Conservation (phyloP, 2,797 vertebrate species). For the Xiphorhynchus erythropygius region DNA sequence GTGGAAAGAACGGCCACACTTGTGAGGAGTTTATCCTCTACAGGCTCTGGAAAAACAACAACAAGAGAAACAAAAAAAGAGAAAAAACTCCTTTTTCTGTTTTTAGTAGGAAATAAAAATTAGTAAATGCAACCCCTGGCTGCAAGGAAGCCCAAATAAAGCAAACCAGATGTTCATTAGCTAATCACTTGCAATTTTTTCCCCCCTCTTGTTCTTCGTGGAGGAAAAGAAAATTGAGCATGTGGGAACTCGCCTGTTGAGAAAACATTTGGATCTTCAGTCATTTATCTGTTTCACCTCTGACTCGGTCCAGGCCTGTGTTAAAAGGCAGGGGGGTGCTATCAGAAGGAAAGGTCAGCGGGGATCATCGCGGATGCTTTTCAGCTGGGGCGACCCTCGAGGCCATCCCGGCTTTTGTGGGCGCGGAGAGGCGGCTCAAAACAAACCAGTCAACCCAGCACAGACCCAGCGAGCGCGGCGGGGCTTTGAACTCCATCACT, state of each 20-base stretch:
- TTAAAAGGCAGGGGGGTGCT: conserved; percentile 50
- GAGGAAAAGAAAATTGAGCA: conserved; percentile 48
- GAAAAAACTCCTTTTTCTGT: background rate
- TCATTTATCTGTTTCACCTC: conserved; percentile 68
- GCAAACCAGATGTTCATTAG: conserved; percentile 61
- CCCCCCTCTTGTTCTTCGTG: conserved; percentile 27
- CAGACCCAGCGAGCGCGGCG: accelerated
- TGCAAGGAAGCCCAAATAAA: conserved; percentile 55
- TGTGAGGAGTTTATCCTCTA: conserved; percentile 22
- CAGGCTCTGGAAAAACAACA: background rate
- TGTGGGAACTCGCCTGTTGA: conserved; percentile 61
- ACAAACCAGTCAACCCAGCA: background rate
- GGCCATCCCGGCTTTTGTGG: conserved; percentile 11
- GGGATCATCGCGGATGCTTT: conserved; percentile 60
- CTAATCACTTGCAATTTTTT: conserved; percentile 41
- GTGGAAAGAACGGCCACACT: conserved; percentile 27
- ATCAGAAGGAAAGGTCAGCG: conserved; percentile 62
- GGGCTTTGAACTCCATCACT: conserved; percentile 13
- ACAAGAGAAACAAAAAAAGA: background rate
- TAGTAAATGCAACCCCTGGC: conserved; percentile 46
- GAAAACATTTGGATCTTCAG: conserved; percentile 64
- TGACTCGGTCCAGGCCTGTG: conserved; percentile 39
- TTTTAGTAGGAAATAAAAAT: conserved; percentile 62
- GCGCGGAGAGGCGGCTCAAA: background rate
- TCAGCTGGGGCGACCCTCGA: conserved; percentile 47